Evolutionary conservation across 2,113 vertebrate genomes (phyloP).

Genomic region (Glaucidium brasilianum): DNA sequence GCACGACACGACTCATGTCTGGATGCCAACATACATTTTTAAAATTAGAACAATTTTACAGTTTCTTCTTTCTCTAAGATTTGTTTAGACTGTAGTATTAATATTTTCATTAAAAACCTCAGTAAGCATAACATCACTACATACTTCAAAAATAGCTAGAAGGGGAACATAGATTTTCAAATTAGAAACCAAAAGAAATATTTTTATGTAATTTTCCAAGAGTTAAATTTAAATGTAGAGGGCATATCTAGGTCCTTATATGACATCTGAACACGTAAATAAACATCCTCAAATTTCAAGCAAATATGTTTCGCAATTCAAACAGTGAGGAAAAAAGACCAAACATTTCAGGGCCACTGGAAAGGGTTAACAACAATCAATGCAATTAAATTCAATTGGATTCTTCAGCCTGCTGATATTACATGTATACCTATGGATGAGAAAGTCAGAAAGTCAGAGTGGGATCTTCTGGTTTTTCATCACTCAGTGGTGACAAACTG

Average conservation of each 20-base stretch:
- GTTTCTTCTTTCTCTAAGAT: not conserved
- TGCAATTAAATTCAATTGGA: not conserved
- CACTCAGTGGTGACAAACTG: not conserved
- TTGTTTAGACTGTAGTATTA: not conserved
- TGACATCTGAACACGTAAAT: not conserved
- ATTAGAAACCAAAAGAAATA: not conserved
- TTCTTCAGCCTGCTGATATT: not conserved
- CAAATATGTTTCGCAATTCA: not conserved
- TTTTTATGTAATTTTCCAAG: not conserved
- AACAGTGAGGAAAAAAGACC: not conserved
- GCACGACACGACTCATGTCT: not conserved
- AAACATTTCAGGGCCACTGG: not conserved
- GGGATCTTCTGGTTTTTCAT: not conserved
- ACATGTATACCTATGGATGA: not conserved
- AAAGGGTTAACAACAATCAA: not conserved
- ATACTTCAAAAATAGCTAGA: not conserved
- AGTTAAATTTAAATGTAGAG: not conserved
- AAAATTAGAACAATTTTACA: not conserved
- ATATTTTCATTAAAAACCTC: not conserved
- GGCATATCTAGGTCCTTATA: not conserved
- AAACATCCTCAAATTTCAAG: not conserved
- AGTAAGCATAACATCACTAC: not conserved
- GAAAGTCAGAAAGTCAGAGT: not conserved
- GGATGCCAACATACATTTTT: not conserved
- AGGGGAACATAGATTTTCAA: not conserved